Evolutionary conservation across 2,797 vertebrate genomes (phyloP), one percentile per base, ranked within the genome.

Genomic region (Malacoctenus gilli): DNA sequence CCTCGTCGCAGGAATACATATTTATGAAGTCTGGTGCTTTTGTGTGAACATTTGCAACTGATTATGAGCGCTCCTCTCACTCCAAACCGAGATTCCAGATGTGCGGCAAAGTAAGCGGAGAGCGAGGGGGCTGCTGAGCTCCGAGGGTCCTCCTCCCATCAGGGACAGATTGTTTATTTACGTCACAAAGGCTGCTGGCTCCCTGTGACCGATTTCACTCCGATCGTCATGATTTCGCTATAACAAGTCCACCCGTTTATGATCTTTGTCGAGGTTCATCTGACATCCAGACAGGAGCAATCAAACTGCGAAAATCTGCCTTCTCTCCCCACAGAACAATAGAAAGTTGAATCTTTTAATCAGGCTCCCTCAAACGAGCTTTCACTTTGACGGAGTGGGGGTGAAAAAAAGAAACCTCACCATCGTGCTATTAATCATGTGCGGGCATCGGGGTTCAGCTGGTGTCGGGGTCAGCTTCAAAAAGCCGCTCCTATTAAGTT

Each of bases 381-480:
- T 68, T 64, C 62, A 68, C 81, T 28, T 74, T 59, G 39, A 59
- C 43, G 50, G 42, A 20, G 50, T 25, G 15, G 5, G 16, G 25
- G 25, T 6, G 9, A 63, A 70, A 81, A 69, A 77, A 59, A 59
- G 63, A 69, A 22, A 42, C 59, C 64, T 82, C 65, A 72, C 74
- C 82, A 75, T 82, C 75, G 81, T 77, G 68, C 76, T 72, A 85
- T 89, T 91, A 89, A 90, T 92, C 89, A 90, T 86, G 57, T 46
- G 54, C 87, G 86, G 87, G 84, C 67, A 62, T 72, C 68, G 47
- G 47, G 77, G 89, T 89, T 89, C 86, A 78, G 77, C 73, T 47
- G 73, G 78, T 79, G 89, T 88, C 84, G 87, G 54, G 77, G 84
- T 85, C 80, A 56, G 82, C 88, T 91, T 92, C 86, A 91, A 91